Percentiles rank a stretch among this genome's conserved stretches.
These are phyloP conservation scores for Myodes glareolus DNA, from an alignment of 2,113 vertebrate species.

Conservation along the genomic window DNA sequence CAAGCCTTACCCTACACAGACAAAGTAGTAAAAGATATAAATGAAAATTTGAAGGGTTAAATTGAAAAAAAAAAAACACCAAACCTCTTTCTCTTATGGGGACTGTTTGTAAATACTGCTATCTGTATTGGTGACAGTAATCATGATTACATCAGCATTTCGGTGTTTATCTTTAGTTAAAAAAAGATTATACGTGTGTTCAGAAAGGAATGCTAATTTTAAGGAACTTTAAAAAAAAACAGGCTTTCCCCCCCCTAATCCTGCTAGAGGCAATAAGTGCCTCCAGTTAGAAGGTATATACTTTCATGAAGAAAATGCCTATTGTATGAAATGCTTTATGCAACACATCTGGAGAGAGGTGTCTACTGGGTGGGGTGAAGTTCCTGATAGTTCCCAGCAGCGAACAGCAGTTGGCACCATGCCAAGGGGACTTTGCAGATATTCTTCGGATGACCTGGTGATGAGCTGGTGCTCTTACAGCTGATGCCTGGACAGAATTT, in stretches of 20 bases:
- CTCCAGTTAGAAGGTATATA: not conserved
- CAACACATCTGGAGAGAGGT: constrained; percentile 19
- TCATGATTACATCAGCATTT: not conserved
- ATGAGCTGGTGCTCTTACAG: constrained; percentile 10
- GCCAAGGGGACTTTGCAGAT: not conserved
- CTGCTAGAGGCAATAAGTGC: not conserved
- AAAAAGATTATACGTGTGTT: not conserved
- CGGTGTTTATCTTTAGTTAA: constrained; percentile 22
- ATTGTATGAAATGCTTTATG: constrained; percentile 34
- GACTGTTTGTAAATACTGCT: not conserved
- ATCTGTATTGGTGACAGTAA: not conserved
- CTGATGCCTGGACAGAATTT: constrained; percentile 41
- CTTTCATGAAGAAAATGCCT: not conserved
- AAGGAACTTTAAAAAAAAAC: not conserved
- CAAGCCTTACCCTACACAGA: not conserved
- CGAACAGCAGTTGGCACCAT: not conserved
- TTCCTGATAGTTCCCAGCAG: constrained; percentile 17
- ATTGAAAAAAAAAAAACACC: not conserved
- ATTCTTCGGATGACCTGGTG: constrained; percentile 34
- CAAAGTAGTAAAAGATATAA: not conserved
- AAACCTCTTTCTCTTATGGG: not conserved
- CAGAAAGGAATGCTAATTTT: not conserved
- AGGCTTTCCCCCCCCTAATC: not conserved
- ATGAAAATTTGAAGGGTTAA: not conserved
- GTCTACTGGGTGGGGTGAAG: constrained; percentile 2